Evolutionary conservation across 2,888 invertebrate genomes (phyloP).

Genomic region (Scaptomyza cyrtandrae): DNA sequence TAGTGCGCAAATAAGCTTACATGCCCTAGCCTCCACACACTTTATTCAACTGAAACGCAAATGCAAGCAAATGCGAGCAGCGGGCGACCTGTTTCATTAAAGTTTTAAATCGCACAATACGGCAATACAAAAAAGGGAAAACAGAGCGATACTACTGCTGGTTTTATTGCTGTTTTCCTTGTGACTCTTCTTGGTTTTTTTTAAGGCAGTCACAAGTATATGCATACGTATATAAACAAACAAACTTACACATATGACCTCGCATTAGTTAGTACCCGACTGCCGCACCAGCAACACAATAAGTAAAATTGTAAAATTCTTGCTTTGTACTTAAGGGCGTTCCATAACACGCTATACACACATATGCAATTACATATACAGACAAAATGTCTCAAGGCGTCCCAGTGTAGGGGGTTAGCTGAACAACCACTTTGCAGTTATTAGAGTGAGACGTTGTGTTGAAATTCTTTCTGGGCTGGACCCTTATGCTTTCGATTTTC

Average conservation of each 20-base stretch:
- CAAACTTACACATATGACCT: conserved; percentile 18
- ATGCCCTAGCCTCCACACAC: conserved; percentile 4
- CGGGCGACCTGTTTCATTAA: conserved; percentile 60
- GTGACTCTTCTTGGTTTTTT: conserved; percentile 34
- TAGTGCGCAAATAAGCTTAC: conserved; percentile 56
- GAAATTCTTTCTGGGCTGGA: conserved; percentile 14
- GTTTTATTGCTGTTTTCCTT: conserved; percentile 18
- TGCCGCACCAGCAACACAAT: conserved; percentile 40
- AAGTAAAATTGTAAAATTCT: conserved; percentile 58
- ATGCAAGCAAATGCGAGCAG: conserved; percentile 23
- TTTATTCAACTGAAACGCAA: conserved; percentile 17
- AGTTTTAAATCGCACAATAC: conserved; percentile 48
- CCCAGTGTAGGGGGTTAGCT: conserved; percentile 18
- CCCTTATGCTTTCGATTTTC: conserved; percentile 22
- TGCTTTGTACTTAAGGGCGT: conserved; percentile 46
- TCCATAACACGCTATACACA: conserved; percentile 11
- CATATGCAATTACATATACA: neutral
- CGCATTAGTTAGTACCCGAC: conserved; percentile 5
- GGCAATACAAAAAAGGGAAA: conserved; percentile 41
- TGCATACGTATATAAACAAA: conserved; percentile 2
- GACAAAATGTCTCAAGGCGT: conserved; percentile 50
- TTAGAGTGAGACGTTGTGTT: conserved; percentile 43
- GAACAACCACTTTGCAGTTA: conserved; percentile 45
- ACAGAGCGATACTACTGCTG: conserved; percentile 14
- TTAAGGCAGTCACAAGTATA: conserved; percentile 48